Evolutionary conservation across 2,888 invertebrate genomes (phyloP).

Genomic region (Drosophila borborema): DNA sequence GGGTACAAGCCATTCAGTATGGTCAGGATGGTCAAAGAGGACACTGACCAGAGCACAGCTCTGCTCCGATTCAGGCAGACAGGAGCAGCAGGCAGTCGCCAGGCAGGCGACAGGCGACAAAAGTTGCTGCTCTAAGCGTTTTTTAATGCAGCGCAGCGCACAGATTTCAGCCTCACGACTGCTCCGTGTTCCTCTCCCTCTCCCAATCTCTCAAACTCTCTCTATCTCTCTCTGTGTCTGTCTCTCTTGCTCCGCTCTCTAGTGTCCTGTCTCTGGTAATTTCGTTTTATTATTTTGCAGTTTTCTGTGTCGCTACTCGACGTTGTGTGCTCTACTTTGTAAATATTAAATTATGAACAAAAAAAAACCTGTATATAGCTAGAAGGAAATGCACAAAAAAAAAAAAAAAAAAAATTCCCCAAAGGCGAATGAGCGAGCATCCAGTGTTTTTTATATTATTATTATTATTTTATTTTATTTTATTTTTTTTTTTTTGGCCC

Average conservation of each 20-base stretch:
- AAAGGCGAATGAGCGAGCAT: conserved; percentile 38
- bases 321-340: conserved; percentile 71
- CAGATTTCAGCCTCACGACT: conserved; percentile 53
- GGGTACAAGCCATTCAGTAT: neutral
- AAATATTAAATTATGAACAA: conserved; percentile 77
- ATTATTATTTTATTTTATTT: neutral
- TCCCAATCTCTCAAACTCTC: neutral
- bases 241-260: conserved; percentile 15
- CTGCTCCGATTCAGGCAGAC: conserved; percentile 13
- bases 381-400: conserved; percentile 28
- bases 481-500: conserved; percentile 14
- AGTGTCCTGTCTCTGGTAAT: conserved; percentile 67
- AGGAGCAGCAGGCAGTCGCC: conserved; percentile 48
- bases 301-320: conserved; percentile 58
- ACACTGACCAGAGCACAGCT: conserved; percentile 30
- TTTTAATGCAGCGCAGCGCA: conserved; percentile 75
- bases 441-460: neutral
- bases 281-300: conserved; percentile 81
- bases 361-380: conserved; percentile 20
- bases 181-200: neutral
- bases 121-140: conserved; percentile 80
- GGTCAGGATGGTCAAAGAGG: conserved; percentile 13
- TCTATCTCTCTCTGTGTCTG: conserved; percentile 3
- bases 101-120: conserved; percentile 73
- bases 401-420: conserved; percentile 43